Evolutionary conservation across 92 coral and sea anemone species (phyloP), one percentile per base, ranked within the genome.

Genomic region (Parazoanthus atlanticus): DNA sequence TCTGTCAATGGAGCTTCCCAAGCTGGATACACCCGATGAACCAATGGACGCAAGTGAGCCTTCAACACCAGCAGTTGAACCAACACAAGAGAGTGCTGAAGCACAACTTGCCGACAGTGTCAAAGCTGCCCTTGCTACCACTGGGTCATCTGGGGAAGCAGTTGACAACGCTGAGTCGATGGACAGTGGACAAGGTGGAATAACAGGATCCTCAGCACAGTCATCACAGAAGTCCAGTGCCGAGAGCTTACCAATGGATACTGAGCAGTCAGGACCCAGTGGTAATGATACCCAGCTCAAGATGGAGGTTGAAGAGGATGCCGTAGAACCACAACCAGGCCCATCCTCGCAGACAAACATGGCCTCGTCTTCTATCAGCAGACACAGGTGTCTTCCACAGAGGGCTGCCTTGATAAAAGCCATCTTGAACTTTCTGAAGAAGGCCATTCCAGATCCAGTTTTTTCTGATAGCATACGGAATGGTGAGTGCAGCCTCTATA

Each of bases 351-450:
- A 65, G 56, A 52, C 78, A 12, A 72, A 90, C 66, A 74, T 86
- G 41, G 85, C 90, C 21, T 89, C 91, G 8, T 89, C 87, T 47
- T 91, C 88, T 6, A 93, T 95, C 46, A 93, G 94, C 54, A 93
- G 94, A 81, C 97, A 93, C 89, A 92, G 98, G 49, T 95, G 96
- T 47, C 91, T 97, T 76, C 99, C 99, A 1, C 99, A 97, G 79
- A 91, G 99, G 82, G 99, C 99, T 2, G 99, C 99, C 16, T 86
- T 97, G 76, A 89, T 97, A 43, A 97, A 97, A 88, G 98, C 99
- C 65, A 91, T 97, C 30, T 86, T 97, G 75, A 97, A 96, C 88
- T 97, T 97, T 90, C 85, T 96, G 67, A 96, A 96, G 92, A 95
- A 95, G 73, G 94, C 96, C 65, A 97, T 97, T 79, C 96, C 96